A percentile compares a stretch with the other conserved stretches of the same genome.
Conservation (phyloP, 1,140 invertebrate genomes). For the Danaus plexippus region DNA sequence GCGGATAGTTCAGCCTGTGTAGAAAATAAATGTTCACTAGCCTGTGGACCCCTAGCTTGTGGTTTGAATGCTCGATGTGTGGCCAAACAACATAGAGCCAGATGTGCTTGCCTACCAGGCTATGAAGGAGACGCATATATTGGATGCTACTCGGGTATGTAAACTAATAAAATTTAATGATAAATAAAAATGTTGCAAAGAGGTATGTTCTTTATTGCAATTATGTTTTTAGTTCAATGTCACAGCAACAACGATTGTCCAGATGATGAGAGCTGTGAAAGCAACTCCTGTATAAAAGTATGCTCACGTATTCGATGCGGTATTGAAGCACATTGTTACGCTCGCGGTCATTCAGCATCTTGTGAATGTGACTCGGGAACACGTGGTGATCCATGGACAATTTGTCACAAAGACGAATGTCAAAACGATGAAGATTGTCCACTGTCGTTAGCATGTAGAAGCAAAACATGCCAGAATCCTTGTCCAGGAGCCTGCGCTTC, state of each 20-base stretch:
- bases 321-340: slow-evolving; percentile 82
- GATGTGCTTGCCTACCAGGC: slow-evolving; percentile 87
- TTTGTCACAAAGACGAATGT: slow-evolving; percentile 86
- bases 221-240: slow-evolving; percentile 80
- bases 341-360: slow-evolving; percentile 81
- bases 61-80: slow-evolving; percentile 87
- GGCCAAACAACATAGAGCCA: slow-evolving; percentile 84
- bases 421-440: slow-evolving; percentile 81
- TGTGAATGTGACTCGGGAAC: slow-evolving; percentile 86
- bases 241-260: slow-evolving; percentile 88
- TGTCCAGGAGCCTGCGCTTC: slow-evolving; percentile 82
- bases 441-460: slow-evolving; percentile 80
- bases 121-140: slow-evolving; percentile 88
- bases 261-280: slow-evolving; percentile 85
- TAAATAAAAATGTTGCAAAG: no score
- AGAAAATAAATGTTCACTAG: slow-evolving; percentile 82
- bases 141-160: slow-evolving; percentile 80
- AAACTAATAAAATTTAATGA: no score
- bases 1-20: slow-evolving; percentile 87
- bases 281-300: slow-evolving; percentile 86
- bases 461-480: slow-evolving; percentile 83
- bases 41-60: slow-evolving; percentile 82
- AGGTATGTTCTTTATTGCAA: not conserved
- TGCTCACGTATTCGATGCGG: slow-evolving; percentile 87
- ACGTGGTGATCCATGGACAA: slow-evolving; percentile 81